Evolutionary conservation across 1,140 invertebrate genomes (phyloP).

Genomic region (Drosophila melanica): DNA sequence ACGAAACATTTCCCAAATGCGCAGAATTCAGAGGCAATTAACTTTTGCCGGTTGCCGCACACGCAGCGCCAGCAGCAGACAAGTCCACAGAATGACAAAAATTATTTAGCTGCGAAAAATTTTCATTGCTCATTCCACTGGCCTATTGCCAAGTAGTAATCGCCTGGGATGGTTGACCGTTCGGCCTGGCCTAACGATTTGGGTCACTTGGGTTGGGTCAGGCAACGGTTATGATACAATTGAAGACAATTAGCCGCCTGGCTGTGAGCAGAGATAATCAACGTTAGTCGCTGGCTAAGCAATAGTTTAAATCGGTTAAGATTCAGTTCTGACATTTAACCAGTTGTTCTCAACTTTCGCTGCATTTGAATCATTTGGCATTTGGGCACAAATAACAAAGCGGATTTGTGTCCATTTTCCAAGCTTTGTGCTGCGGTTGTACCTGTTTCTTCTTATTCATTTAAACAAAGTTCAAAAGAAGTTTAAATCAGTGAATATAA

Average conservation of each 20-base stretch:
- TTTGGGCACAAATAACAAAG: conserved; percentile 17
- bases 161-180: conserved; percentile 46
- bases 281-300: conserved; percentile 24
- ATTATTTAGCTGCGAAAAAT: conserved; percentile 42
- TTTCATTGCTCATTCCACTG: conserved; percentile 37
- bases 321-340: conserved; percentile 9
- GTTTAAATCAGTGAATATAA: not conserved
- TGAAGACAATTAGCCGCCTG: conserved; percentile 68
- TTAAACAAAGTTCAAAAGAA: conserved; percentile 11
- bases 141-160: conserved; percentile 17
- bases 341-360: conserved; percentile 37
- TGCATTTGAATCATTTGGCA: conserved; percentile 25
- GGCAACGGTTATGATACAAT: conserved; percentile 80
- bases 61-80: conserved; percentile 30
- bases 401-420: conserved; percentile 21
- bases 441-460: not conserved
- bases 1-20: conserved; percentile 73
- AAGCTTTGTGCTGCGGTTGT: not conserved
- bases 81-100: conserved; percentile 59
- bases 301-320: conserved; percentile 30
- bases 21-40: conserved; percentile 77
- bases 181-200: conserved; percentile 58
- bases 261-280: conserved; percentile 37
- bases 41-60: conserved; percentile 50
- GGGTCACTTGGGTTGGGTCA: conserved; percentile 74